Base-by-base conservation (phyloP, 1,140 invertebrate species). In the Drosophila sp. region DNA sequence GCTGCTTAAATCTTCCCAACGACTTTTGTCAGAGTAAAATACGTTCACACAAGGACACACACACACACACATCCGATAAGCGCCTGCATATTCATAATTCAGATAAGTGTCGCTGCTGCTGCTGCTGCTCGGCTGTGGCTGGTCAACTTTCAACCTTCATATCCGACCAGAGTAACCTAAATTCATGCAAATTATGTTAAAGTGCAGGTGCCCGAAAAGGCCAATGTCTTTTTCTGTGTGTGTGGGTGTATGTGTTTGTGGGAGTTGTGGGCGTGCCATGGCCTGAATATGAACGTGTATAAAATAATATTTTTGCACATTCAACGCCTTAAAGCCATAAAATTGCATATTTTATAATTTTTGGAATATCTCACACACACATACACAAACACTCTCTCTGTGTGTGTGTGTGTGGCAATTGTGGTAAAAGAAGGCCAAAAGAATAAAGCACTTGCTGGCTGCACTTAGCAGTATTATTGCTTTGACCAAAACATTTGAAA, bases 281-380 rank as follows among this genome's bases (percentile, higher is more conserved):
- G 72, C 64, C 60, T 38, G 66, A 35, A 40, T 85, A 80, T 75
- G 77, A 79, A 72, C 74, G 84, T 89, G 84, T 84, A 70, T 74
- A 77, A 89, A 89, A 87, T 83, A 87, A 80, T 87, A 87, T 87
- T 87, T 87, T 89, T 83, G 72, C 76, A 86, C 79, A 87, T 77
- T 69, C 76, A 78, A 80, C 73, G 73, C 76, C 73, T 84, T 76
- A 80, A 84, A 80, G 76, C 80, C 70, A 87, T 87, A 84, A 87
- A 89, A 87, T 83, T 89, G 73, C 80, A 87, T 87, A 89, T 84
- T 87, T 86, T 83, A 86, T 87, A 87, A 76, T 87, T 79, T 50
- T 83, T 87, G 72, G 70, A 89, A 83, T 87, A 87, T 79, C 79
- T 71, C 56, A 71, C 79, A 73, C 75, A 87, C n/a, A 61, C 27